Conservation (phyloP, 2,113 vertebrate genomes). For the Poicephalus gulielmi region DNA sequence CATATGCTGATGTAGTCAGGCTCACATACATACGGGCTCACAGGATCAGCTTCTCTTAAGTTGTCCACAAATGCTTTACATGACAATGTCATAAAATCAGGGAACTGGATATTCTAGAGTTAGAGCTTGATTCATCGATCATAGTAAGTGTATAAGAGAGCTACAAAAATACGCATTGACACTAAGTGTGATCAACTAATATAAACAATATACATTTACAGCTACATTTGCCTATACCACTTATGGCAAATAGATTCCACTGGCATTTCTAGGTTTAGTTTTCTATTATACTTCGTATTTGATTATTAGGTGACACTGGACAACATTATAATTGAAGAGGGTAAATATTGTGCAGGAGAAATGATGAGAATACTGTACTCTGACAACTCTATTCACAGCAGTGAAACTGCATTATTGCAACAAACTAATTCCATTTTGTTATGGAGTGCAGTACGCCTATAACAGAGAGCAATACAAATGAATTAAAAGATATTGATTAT, state of each 20-base stretch:
- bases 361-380: neutral
- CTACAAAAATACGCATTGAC: neutral
- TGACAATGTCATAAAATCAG: conserved; percentile 14
- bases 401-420: neutral
- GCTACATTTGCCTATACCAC: neutral
- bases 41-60: neutral
- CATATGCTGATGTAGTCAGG: neutral
- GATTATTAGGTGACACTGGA: neutral
- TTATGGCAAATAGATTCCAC: neutral
- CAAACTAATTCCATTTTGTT: conserved; percentile 13
- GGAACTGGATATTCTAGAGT: neutral
- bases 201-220: neutral
- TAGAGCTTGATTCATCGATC: neutral
- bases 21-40: neutral
- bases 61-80: neutral
- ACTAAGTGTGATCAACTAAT: neutral
- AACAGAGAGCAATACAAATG: neutral
- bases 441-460: neutral
- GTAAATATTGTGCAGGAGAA: neutral
- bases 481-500: conserved; percentile 15
- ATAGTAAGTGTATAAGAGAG: neutral
- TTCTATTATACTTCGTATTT: neutral
- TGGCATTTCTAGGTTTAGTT: neutral
- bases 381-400: neutral
- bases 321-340: neutral